Base-by-base conservation (phyloP, 2,888 invertebrate species). In the Rhagonycha lutea region DNA sequence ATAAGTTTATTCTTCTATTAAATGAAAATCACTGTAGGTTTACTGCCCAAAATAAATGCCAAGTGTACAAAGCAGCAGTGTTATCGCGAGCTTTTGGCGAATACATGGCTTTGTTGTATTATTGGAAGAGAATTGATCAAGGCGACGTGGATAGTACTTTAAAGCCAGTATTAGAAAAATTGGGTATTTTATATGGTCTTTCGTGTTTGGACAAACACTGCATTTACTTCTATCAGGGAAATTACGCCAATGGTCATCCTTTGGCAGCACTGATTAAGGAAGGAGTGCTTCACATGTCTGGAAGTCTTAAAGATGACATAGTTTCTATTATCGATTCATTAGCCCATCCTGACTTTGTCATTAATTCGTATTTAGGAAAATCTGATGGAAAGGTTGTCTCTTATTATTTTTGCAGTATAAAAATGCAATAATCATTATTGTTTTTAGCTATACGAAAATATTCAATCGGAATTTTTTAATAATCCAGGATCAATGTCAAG, bases 261-360 rank as follows among this genome's bases (percentile, higher is more conserved):
- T 89, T 93, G 81, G 91, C 93, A 0, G 86, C 90, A 68, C 84
- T 92, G 68, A 87, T 97, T 26, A 90, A 94, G 67, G 90, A 91
- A 18, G 92, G 92, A 1, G 90, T 96, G 18, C 85, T 96, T 79
- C 89, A 90, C 69, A 87, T 94, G 78, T 97, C 96, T 85, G 86
- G 85, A 0, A 89, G 90, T 14, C 83, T 97, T n/a, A 95, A 94
- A 87, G 89, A 91, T 10, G 94, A 96, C 61, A 90, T 94, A 0
- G 92, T 97, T 0, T 88, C 92, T 1, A 90, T 97, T 3, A 95
- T 94, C 3, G 98, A 98, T 86, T 94, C 94, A 28, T 89, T 98
- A 26, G 95, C 97, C 3, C 96, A 96, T 0, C 94, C 97, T 0
- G 98, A 98, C 88, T 97, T 95, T 86, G 92, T 96, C 47, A 89